Conservation (phyloP, 2,113 vertebrate species). For the Corydoras maculifer region DNA sequence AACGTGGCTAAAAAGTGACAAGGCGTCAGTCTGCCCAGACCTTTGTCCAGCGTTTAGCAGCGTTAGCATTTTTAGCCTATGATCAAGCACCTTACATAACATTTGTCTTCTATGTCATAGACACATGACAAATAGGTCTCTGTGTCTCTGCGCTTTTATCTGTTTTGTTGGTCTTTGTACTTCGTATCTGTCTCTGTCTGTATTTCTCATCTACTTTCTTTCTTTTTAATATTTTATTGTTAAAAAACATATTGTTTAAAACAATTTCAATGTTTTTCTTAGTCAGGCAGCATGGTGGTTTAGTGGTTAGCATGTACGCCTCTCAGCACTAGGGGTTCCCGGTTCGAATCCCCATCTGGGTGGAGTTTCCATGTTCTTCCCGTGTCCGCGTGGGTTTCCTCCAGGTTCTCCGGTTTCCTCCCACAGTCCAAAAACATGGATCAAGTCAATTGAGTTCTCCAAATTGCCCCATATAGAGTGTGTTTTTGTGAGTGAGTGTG, state of each 20-base stretch:
- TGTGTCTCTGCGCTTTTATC: neutral
- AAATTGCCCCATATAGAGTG: too few relatives aligned
- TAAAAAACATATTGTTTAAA: too few relatives aligned
- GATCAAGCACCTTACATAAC: conserved; percentile 6
- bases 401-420: too few relatives aligned
- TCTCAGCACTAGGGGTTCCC: too few relatives aligned
- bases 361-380: too few relatives aligned
- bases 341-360: too few relatives aligned
- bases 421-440: too few relatives aligned
- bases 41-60: neutral
- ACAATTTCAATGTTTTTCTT: neutral
- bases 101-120: too few relatives aligned
- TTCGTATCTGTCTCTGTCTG: neutral
- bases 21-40: neutral
- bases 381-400: too few relatives aligned
- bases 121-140: neutral
- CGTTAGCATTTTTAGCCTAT: neutral
- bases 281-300: too few relatives aligned
- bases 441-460: too few relatives aligned
- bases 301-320: too few relatives aligned
- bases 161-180: neutral
- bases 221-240: neutral
- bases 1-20: neutral
- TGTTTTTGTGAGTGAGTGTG: neutral
- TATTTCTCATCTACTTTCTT: neutral